phyloP scores from a whole-genome alignment of 2,888 invertebrate species.

The Podabrus alpinus region DNA sequence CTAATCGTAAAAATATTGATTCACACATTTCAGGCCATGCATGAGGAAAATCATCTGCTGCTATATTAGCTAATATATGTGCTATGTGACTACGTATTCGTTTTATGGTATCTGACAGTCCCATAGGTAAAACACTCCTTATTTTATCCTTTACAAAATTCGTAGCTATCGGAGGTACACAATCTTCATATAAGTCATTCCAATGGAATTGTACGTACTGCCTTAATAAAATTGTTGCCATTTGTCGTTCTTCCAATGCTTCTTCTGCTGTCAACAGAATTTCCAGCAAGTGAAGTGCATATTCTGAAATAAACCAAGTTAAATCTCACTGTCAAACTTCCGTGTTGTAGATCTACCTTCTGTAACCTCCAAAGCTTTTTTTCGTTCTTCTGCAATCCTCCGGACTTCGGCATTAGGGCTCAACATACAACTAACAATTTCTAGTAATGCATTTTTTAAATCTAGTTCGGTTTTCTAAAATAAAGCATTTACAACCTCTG shows the following conservation, averaged over 20 bases:
- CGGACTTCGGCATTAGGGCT: slow-evolving; percentile 41
- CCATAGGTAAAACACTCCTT: slow-evolving; percentile 25
- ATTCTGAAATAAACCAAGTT: slow-evolving; percentile 25
- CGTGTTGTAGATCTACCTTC: slow-evolving; percentile 31
- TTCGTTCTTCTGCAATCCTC: slow-evolving; percentile 41
- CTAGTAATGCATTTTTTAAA: slow-evolving; percentile 41
- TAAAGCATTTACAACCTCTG: not conserved
- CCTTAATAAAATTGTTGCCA: slow-evolving; percentile 32
- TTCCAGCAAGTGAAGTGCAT: slow-evolving; percentile 31
- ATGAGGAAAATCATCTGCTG: slow-evolving; percentile 28
- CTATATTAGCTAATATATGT: slow-evolving; percentile 28
- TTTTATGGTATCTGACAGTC: slow-evolving; percentile 19
- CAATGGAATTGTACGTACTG: slow-evolving; percentile 32
- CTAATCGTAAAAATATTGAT: slow-evolving; percentile 12
- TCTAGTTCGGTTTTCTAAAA: slow-evolving; percentile 24
- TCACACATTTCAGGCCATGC: slow-evolving; percentile 22
- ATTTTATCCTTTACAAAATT: slow-evolving; percentile 31
- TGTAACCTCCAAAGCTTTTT: slow-evolving; percentile 43
- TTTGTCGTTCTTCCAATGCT: slow-evolving; percentile 34
- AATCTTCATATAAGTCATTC: slow-evolving; percentile 19
- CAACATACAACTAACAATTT: slow-evolving; percentile 43
- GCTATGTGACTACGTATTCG: slow-evolving; percentile 29
- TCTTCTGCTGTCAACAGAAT: slow-evolving; percentile 33
- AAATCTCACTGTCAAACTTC: not conserved
- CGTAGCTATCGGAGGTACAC: slow-evolving; percentile 24